Conservation (phyloP, 2,888 invertebrate genomes). For the Pediacus dermestoides region DNA sequence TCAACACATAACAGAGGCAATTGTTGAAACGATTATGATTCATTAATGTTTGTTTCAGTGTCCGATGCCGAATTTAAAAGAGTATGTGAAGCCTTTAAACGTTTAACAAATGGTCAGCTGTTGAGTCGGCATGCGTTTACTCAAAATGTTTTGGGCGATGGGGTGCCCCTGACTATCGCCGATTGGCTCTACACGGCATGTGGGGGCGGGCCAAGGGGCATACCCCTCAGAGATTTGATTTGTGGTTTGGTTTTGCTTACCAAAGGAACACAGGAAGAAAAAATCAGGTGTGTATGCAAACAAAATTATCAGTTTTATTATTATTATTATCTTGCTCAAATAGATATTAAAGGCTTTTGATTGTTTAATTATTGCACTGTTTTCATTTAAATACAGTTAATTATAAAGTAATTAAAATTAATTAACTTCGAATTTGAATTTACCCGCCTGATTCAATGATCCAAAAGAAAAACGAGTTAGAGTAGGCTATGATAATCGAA, state of each 20-base stretch:
- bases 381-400: neutral
- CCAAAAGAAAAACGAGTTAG: too few relatives aligned
- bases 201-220: constrained; percentile 78
- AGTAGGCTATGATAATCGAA: too few relatives aligned
- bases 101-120: constrained; percentile 69
- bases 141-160: constrained; percentile 82
- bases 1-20: too few relatives aligned
- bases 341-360: too few relatives aligned
- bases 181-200: constrained; percentile 81
- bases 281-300: constrained; percentile 60
- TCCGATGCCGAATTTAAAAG: constrained; percentile 78
- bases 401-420: too few relatives aligned
- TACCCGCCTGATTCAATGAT: too few relatives aligned
- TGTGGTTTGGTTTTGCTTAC: constrained; percentile 85
- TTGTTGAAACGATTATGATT: too few relatives aligned
- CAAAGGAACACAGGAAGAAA: constrained; percentile 80
- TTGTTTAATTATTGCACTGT: neutral
- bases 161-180: constrained; percentile 76
- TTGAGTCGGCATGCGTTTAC: constrained; percentile 75
- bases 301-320: too few relatives aligned
- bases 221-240: constrained; percentile 76
- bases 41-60: too few relatives aligned
- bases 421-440: too few relatives aligned
- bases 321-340: too few relatives aligned
- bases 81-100: constrained; percentile 83